These are phyloP conservation scores for Drosophila insularis DNA, from an alignment of 1,140 invertebrate species.

Conservation along the genomic window DNA sequence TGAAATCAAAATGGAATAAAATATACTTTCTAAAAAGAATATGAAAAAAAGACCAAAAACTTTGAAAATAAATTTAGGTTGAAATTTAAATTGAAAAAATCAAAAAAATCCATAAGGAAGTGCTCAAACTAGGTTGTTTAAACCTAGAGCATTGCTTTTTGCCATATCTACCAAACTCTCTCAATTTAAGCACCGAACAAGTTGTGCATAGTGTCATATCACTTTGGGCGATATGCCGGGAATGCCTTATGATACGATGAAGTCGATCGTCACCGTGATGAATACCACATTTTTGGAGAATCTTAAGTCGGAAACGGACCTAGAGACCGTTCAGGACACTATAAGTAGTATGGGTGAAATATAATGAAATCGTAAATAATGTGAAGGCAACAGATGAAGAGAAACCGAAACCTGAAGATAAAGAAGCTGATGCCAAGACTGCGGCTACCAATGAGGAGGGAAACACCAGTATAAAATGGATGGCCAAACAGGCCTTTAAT, in stretches of 20 bases:
- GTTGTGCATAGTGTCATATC: slow-evolving; percentile 56
- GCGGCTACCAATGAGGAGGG: neutral
- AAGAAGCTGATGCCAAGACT: slow-evolving; percentile 22
- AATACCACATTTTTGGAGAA: slow-evolving; percentile 62
- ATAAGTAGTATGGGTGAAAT: slow-evolving; percentile 66
- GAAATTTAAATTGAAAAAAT: too few species aligned
- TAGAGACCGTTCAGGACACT: too few species aligned
- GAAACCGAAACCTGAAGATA: neutral
- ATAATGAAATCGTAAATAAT: slow-evolving; percentile 45
- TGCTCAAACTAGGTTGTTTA: slow-evolving; percentile 39
- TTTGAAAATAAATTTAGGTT: too few species aligned
- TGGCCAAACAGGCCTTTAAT: too few species aligned
- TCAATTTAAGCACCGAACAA: slow-evolving; percentile 42
- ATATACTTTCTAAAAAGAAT: too few species aligned
- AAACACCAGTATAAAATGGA: neutral
- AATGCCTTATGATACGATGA: slow-evolving; percentile 61
- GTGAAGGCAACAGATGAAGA: slow-evolving; percentile 1
- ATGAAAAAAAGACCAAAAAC: too few species aligned
- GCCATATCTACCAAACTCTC: slow-evolving; percentile 54
- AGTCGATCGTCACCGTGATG: slow-evolving; percentile 62
- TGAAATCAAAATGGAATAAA: too few species aligned
- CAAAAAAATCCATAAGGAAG: slow-evolving; percentile 50
- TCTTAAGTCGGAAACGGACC: too few species aligned
- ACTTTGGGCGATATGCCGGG: slow-evolving; percentile 56
- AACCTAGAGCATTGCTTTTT: slow-evolving; percentile 62